Percentiles rank a stretch among this genome's conserved stretches.
phyloP scores from a whole-genome alignment of 2,797 vertebrate species.

The Craterocephalus amniculus region DNA sequence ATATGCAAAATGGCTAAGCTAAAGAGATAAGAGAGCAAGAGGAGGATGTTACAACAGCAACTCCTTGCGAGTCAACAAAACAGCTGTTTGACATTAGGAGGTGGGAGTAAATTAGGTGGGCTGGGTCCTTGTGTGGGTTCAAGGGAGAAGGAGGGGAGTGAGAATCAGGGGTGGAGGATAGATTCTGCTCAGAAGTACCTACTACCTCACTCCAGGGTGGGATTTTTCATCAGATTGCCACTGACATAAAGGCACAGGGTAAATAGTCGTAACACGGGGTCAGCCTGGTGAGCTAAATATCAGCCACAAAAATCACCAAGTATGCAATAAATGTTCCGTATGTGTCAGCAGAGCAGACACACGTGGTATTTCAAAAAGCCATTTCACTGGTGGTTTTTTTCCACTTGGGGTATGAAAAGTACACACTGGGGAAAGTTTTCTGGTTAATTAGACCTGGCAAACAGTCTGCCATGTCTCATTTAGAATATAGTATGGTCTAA shows the following conservation, averaged over 20 bases:
- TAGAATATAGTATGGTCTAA: constrained; percentile 27
- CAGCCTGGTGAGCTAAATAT: constrained; percentile 63
- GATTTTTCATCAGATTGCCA: constrained; percentile 52
- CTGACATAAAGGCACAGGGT: constrained; percentile 24
- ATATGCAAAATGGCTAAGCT: constrained; percentile 40
- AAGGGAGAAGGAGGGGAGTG: constrained; percentile 31
- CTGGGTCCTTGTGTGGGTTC: constrained; percentile 51
- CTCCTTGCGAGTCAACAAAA: constrained; percentile 43
- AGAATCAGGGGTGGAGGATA: constrained; percentile 52
- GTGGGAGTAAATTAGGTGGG: constrained; percentile 63
- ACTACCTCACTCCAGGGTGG: constrained; percentile 56
- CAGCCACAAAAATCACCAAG: constrained; percentile 42
- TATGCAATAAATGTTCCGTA: constrained; percentile 50
- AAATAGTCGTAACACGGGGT: constrained; percentile 61
- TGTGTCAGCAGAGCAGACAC: constrained; percentile 22
- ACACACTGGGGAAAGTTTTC: constrained; percentile 47
- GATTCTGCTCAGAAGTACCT: constrained; percentile 40
- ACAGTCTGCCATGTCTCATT: constrained; percentile 53
- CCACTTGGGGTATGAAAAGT: constrained; percentile 31
- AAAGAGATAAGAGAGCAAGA: constrained; percentile 18
- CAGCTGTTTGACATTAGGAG: constrained; percentile 80
- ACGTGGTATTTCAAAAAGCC: constrained; percentile 45
- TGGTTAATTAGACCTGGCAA: constrained; percentile 38
- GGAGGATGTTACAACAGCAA: constrained; percentile 32
- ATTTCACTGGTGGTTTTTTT: constrained; percentile 47